Conservation (phyloP, 1,140 invertebrate species). For the Melitaea cinxia region DNA sequence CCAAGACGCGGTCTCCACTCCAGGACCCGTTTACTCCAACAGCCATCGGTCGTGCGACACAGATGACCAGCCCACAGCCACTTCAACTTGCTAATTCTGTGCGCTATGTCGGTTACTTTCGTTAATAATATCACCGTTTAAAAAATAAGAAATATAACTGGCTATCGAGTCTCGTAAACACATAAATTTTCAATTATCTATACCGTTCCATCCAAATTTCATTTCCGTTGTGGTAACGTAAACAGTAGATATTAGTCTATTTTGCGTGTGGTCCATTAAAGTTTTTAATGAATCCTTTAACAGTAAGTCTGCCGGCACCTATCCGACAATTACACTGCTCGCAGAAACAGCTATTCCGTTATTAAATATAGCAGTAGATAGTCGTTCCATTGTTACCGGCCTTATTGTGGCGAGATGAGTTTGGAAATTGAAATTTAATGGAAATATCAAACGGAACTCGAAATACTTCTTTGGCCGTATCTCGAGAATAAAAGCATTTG, state of each 20-base stretch:
- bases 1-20: too few species aligned
- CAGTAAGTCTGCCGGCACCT: background rate
- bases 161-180: too few species aligned
- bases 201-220: background rate
- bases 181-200: too few species aligned
- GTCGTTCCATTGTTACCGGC: constrained; percentile 48
- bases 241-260: background rate
- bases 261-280: constrained; percentile 12
- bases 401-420: constrained; percentile 67
- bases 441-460: constrained; percentile 68
- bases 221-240: background rate
- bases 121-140: too few species aligned
- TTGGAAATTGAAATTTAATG: constrained; percentile 78
- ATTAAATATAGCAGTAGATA: constrained; percentile 34
- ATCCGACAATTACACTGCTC: constrained; percentile 13
- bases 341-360: constrained; percentile 21
- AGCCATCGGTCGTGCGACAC: too few species aligned
- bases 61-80: too few species aligned
- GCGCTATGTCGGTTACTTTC: too few species aligned
- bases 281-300: constrained; percentile 22
- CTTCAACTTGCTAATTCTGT: too few species aligned
- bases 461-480: constrained; percentile 53
- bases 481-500: constrained; percentile 58
- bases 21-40: too few species aligned
- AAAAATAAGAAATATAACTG: too few species aligned